Base-by-base conservation (phyloP, 2,113 vertebrate genomes). In the Etia nguti region DNA sequence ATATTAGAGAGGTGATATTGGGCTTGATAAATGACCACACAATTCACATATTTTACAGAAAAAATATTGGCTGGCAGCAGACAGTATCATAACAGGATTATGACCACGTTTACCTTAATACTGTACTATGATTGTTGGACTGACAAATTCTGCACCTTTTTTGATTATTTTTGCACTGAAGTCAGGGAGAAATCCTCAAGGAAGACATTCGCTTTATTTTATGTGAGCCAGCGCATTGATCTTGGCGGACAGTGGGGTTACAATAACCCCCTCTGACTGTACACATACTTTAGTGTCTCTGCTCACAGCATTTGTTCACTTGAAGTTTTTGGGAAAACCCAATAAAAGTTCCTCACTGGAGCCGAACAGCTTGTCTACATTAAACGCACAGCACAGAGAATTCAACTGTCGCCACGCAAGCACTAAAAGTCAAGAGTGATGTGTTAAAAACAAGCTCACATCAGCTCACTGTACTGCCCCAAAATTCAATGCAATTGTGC, bases 301-400 rank as follows among this genome's bases (percentile, higher is more conserved):
- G 34, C 81, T 57, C 79, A 13, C 10, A 57, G 79, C n/a, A 75
- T 81, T 59, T 84, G 31, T 36, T 52, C 29, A 24, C 38, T 77
- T 50, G 26, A 52, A 77, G 3, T n/a, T 36, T 6, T 54, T 41
- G 46, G 75, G 7, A 54, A 86, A 81, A 80, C 60, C 54, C 48
- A 38, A 36, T 24, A 85, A 93, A 93, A 93, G 86, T 93, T 92
- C 24, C 24, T 54, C 86, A 86, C 68, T 24, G 16, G 26, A 70
- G 73, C 22, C 34, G 59, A 59, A 50, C 38, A 34, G 10, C 36
- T 56, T 6, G 46, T 77, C 46, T 22, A 26, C 62, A 80, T 24
- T 11, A 12, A 86, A 82, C 43, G 10, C 59, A 29, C 20, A 11
- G 6, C 70, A 41, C 62, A 29, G 18, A 52, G 8, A 41, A 54